Evolutionary conservation across 1,140 invertebrate species (phyloP), one percentile per base, ranked within the genome.

Genomic region (Drosophila virilis): DNA sequence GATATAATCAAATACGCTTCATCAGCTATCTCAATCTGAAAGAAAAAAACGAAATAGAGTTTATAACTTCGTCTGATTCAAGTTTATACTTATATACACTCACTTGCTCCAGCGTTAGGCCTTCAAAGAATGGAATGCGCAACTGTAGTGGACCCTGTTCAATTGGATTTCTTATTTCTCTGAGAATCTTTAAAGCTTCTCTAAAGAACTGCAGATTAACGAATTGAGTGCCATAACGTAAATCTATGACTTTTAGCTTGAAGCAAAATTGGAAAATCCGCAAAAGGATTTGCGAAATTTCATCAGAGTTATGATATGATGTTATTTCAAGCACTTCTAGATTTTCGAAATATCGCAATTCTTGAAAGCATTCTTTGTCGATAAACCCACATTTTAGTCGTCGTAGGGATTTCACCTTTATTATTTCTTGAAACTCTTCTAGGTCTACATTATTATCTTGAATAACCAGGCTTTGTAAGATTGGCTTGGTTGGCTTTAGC

Each of bases 71-170:
- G 22, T 28, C 22, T 28, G 22, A 28, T 3, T 28, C 22, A 28
- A 28, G 22, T 28, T 28, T 28, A n/a, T 42, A 17, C 17, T 17
- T 17, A 1, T 10, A 33, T 15, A 17, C 9, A 57, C 64, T 57
- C n/a, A 66, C 64, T 38, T 57, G 52, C 8, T 66, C 52, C 6
- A 52, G 64, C 2, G 64, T 66, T 9, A 57, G 13, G 40, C 51
- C 52, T 10, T 22, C 33, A 50, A 57, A 66, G n/a, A 50, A 38
- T 15, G 64, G 52, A 48, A 66, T 32, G 1, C 17, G 8, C 3
- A 66, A 15, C 4, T 17, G 12, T 12, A 66, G 8, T 1, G 64
- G 32, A 22, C 28, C 8, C 15, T 66, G 52, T 8, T 1, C 3
- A 9, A 10, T 13, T 9, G 52, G 17, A 22, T 66, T 33, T 32